A percentile compares a stretch with the other conserved stretches of the same genome.
phyloP scores from a whole-genome alignment of 1,140 invertebrate genomes.

The Formica exsecta region DNA sequence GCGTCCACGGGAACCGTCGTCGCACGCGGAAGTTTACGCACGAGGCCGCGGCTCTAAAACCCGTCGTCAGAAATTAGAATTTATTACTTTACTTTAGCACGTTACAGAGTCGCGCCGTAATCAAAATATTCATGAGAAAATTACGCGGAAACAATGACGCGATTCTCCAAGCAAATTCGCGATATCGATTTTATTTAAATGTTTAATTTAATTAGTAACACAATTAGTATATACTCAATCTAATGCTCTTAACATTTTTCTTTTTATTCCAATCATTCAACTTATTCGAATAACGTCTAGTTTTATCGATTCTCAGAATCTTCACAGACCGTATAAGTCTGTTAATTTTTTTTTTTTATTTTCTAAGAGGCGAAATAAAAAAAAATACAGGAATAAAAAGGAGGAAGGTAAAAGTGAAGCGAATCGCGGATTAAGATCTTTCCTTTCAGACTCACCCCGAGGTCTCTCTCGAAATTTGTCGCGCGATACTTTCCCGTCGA shows the following conservation, averaged over 20 bases:
- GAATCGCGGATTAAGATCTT: not conserved
- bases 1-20: conserved; percentile 64
- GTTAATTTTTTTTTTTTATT: no score
- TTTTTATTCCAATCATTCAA: not conserved
- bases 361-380: not conserved
- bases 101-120: not conserved
- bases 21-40: conserved; percentile 73
- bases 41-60: conserved; percentile 53
- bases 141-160: conserved; percentile 13
- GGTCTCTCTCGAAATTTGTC: not conserved
- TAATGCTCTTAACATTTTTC: not conserved
- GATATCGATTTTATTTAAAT: not conserved
- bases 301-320: not conserved
- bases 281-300: not conserved
- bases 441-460: conserved; percentile 22
- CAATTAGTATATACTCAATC: not conserved
- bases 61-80: conserved; percentile 38
- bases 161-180: not conserved
- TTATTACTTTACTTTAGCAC: conserved; percentile 40
- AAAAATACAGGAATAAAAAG: not conserved
- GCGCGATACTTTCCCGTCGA: not conserved
- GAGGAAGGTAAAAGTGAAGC: not conserved
- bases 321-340: not conserved
- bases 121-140: not conserved
- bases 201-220: not conserved